These are phyloP conservation scores for Margaritifera margaritifera DNA, from an alignment of 2,888 invertebrate genomes.

Conservation along the genomic window DNA sequence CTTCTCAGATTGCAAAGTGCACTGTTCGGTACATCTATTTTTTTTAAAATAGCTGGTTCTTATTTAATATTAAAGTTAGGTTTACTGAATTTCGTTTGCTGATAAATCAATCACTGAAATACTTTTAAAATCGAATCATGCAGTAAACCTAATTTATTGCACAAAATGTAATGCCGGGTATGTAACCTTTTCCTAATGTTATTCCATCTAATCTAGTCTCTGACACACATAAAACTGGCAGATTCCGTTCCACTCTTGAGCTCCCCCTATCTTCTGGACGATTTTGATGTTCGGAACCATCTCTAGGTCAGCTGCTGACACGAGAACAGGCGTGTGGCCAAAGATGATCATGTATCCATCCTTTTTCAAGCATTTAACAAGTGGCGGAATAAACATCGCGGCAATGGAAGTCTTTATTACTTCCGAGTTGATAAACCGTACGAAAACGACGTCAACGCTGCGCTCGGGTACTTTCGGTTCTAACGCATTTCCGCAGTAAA, in stretches of 20 bases:
- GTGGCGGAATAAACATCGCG: conserved; percentile 35
- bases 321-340: conserved; percentile 51
- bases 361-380: conserved; percentile 36
- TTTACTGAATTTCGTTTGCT: too few relatives aligned
- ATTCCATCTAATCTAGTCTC: conserved; percentile 15
- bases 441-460: conserved; percentile 44
- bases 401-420: conserved; percentile 45
- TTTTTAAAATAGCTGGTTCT: too few relatives aligned
- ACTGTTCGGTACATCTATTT: too few relatives aligned
- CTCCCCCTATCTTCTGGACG: conserved; percentile 41
- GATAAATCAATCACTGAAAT: too few relatives aligned
- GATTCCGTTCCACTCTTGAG: conserved; percentile 44
- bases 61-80: too few relatives aligned
- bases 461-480: conserved; percentile 41
- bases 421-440: conserved; percentile 51
- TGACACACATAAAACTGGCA: conserved; percentile 49
- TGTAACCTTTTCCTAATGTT: neutral
- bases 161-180: conserved; percentile 4
- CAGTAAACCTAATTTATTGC: neutral
- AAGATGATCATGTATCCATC: conserved; percentile 48
- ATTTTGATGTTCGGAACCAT: conserved; percentile 39
- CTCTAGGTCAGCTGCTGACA: conserved; percentile 44
- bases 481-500: conserved; percentile 43
- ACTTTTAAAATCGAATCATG: too few relatives aligned
- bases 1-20: too few relatives aligned